These are phyloP conservation scores for Acrobasis suavella DNA, from an alignment of 2,888 invertebrate genomes.

Conservation along the genomic window DNA sequence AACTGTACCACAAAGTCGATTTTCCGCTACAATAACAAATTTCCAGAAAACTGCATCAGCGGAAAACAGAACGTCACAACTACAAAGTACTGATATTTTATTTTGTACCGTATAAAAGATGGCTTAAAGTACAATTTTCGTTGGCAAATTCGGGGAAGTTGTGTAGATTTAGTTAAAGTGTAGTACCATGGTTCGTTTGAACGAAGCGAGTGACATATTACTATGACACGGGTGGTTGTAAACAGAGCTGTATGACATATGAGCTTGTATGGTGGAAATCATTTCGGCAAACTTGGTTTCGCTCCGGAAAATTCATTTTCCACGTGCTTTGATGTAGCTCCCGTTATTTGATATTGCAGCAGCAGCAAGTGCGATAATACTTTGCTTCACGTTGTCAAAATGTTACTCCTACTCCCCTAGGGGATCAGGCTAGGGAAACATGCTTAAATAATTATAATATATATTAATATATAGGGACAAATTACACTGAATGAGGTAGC, in stretches of 20 bases:
- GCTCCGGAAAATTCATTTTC: constrained; percentile 3
- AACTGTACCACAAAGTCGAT: neutral
- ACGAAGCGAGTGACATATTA: constrained; percentile 20
- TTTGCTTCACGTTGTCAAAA: too few relatives aligned
- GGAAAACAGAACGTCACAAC: neutral
- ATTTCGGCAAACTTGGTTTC: constrained; percentile 14
- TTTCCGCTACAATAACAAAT: neutral
- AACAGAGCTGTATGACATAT: constrained; percentile 16
- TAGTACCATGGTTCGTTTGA: neutral
- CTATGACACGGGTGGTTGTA: constrained; percentile 11
- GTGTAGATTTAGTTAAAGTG: neutral
- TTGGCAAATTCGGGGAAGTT: neutral
- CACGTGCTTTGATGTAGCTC: neutral
- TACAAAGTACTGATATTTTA: neutral
- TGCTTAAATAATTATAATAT: too few relatives aligned
- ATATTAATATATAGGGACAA: too few relatives aligned
- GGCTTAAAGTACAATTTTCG: neutral
- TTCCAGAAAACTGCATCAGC: neutral
- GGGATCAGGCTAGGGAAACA: too few relatives aligned
- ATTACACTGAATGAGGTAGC: too few relatives aligned
- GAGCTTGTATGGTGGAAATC: constrained; percentile 7
- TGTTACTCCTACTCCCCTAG: too few relatives aligned
- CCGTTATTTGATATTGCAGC: too few relatives aligned
- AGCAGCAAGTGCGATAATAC: too few relatives aligned
- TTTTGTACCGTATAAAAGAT: neutral